Conservation (phyloP, 2,888 invertebrate species). For the Ashinkailepas kermadecensis region DNA sequence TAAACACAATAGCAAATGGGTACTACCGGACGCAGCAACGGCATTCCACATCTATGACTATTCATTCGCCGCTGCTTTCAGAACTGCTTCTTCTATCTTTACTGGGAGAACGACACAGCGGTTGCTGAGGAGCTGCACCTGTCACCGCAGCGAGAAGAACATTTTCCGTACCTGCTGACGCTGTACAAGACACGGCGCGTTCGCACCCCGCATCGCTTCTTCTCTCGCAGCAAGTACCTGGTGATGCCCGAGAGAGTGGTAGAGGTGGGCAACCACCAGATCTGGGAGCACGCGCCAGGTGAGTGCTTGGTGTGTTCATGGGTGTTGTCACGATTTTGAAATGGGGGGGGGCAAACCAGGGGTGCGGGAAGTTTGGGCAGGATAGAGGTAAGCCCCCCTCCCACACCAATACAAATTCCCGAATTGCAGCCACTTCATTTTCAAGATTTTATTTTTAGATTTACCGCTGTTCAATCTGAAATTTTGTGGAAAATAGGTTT, state of each 20-base stretch:
- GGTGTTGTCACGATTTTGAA: too few relatives aligned
- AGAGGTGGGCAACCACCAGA: constrained; percentile 40
- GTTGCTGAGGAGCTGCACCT: constrained; percentile 34
- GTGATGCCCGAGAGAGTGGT: constrained; percentile 37
- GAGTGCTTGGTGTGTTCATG: constrained; percentile 9
- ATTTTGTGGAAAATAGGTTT: too few relatives aligned
- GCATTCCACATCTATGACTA: too few relatives aligned
- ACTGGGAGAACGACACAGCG: constrained; percentile 44
- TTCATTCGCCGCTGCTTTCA: constrained; percentile 37
- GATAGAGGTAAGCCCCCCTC: too few relatives aligned
- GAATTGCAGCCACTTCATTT: too few relatives aligned
- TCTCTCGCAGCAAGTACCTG: constrained; percentile 46
- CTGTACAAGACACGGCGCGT: constrained; percentile 38
- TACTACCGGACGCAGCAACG: too few relatives aligned
- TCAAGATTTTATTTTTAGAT: too few relatives aligned
- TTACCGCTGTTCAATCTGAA: too few relatives aligned
- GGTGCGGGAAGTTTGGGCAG: too few relatives aligned
- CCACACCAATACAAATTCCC: too few relatives aligned
- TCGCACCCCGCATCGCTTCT: constrained; percentile 34
- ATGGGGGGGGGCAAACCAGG: too few relatives aligned
- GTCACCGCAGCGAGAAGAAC: background rate
- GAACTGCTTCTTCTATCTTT: constrained; percentile 47
- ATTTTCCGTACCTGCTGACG: constrained; percentile 36
- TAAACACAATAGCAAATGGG: too few relatives aligned
- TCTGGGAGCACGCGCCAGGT: constrained; percentile 35